These are phyloP conservation scores for Etheostoma cragini DNA, from an alignment of 2,113 vertebrate genomes.

Conservation along the genomic window DNA sequence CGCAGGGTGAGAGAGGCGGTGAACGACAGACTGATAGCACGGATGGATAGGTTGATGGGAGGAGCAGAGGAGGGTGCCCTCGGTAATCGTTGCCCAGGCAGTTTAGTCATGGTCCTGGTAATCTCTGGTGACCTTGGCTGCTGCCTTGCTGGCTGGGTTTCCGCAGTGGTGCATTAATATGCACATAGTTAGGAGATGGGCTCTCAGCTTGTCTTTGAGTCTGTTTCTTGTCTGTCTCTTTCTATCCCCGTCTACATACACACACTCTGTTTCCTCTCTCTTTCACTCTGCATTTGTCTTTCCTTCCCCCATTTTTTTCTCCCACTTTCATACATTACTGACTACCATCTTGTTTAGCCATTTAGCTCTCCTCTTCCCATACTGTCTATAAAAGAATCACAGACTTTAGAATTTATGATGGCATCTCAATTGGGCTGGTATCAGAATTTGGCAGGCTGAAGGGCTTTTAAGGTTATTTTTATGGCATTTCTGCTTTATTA, in stretches of 20 bases:
- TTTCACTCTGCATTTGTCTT: not conserved
- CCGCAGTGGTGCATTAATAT: slow-evolving; percentile 75
- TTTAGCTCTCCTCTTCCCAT: slow-evolving; percentile 61
- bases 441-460: slow-evolving; percentile 68
- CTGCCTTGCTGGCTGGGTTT: slow-evolving; percentile 62
- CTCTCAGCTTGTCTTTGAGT: slow-evolving; percentile 54
- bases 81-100: slow-evolving; percentile 49
- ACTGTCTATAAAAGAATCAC: slow-evolving; percentile 67
- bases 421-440: slow-evolving; percentile 60
- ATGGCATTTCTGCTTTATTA: slow-evolving; percentile 68
- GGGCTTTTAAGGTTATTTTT: slow-evolving; percentile 72
- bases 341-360: slow-evolving; percentile 53
- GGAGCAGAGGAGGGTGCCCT: slow-evolving; percentile 25
- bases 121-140: slow-evolving; percentile 79
- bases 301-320: not conserved
- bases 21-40: slow-evolving; percentile 6
- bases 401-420: slow-evolving; percentile 65
- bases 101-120: slow-evolving; percentile 77
- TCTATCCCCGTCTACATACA: slow-evolving; percentile 3
- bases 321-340: slow-evolving; percentile 59
- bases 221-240: slow-evolving; percentile 39
- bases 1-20: not conserved
- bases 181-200: slow-evolving; percentile 53
- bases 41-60: slow-evolving; percentile 24
- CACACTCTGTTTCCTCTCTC: not conserved